phyloP scores from a whole-genome alignment of 1,140 invertebrate genomes.

The Carposina sasakii region DNA sequence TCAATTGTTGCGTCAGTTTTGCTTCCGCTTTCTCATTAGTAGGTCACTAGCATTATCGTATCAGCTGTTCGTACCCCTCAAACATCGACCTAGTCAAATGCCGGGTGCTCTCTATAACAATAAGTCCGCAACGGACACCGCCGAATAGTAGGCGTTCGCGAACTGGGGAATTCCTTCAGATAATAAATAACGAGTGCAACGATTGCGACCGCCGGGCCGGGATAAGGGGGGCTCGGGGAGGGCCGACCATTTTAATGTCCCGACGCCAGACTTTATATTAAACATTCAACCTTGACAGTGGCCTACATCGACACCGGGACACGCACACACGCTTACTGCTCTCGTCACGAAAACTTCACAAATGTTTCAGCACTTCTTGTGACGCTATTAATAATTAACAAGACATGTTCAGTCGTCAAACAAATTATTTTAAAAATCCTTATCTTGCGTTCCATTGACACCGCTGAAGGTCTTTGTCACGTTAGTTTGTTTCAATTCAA shows the following conservation, averaged over 20 bases:
- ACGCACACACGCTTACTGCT: constrained; percentile 59
- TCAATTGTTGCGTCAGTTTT: not conserved
- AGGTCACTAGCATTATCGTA: constrained; percentile 50
- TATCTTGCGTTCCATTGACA: constrained; percentile 30
- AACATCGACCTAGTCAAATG: too few species aligned
- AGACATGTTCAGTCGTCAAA: constrained; percentile 47
- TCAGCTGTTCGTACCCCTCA: constrained; percentile 34
- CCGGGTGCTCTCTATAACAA: too few species aligned
- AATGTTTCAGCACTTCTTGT: constrained; percentile 56
- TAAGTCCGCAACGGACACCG: too few species aligned
- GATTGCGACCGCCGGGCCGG: constrained; percentile 61
- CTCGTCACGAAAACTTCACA: constrained; percentile 66
- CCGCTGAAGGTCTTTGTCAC: constrained; percentile 22
- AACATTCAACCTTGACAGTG: constrained; percentile 71
- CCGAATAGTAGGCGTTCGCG: constrained; percentile 32
- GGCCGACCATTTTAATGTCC: constrained; percentile 70
- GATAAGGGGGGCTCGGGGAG: constrained; percentile 54
- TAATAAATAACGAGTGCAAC: constrained; percentile 72
- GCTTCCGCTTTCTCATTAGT: constrained; percentile 3
- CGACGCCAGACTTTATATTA: constrained; percentile 72
- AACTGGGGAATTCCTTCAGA: constrained; percentile 55
- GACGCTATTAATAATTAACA: constrained; percentile 59
- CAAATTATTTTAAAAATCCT: constrained; percentile 31
- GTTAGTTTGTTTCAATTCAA: too few species aligned
- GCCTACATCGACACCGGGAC: constrained; percentile 67